Base-by-base conservation (phyloP, 2,113 vertebrate species). In the Lampris megalopsis region DNA sequence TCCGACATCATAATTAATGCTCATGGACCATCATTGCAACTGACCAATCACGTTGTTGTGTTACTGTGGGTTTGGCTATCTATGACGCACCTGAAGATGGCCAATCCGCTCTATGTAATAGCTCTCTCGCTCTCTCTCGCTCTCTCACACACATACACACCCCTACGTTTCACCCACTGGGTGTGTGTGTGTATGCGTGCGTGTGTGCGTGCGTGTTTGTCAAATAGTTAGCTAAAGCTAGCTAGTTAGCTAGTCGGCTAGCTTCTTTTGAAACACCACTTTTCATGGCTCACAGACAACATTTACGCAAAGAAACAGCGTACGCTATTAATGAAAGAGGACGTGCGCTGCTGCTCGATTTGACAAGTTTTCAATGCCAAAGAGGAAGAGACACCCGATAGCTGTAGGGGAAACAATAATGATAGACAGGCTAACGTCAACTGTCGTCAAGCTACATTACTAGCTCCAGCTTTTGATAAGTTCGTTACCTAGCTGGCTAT, bases 171-270 rank as follows among this genome's bases (percentile, higher is more conserved):
- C 24, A 24, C 24, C 24, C 24, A 24, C 24, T 24, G 24, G 24
- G 24, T 77, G 47, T 71, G 58, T 64, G 68, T 80, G 70, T 60
- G 82, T 68, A 43, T 67, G 63, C 57, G 67, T 54, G 0, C 38
- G 24, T 72, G 50, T 68, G 43, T 2, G 52, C 71, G 74, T 52
- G 82, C 43, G 75, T 57, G 71, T 80, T 76, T 76, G 87, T 84
- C 86, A 92, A 86, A 81, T 89, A 87, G 86, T 87, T 90, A 87
- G 91, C 88, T 79, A 69, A 63, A 61, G 74, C 84, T 90, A 91
- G 88, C 89, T 80, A 91, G 88, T 88, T 80, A 49, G 66, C 58
- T 78, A 73, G 74, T 73, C 57, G 85, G 85, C 82, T 81, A 87
- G 84, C 85, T 79, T 47, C 24, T 24, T 68, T 63, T 81, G 73